Evolutionary conservation across 2,113 vertebrate species (phyloP), one percentile per base, ranked within the genome.

Genomic region (Hypomesus transpacificus): DNA sequence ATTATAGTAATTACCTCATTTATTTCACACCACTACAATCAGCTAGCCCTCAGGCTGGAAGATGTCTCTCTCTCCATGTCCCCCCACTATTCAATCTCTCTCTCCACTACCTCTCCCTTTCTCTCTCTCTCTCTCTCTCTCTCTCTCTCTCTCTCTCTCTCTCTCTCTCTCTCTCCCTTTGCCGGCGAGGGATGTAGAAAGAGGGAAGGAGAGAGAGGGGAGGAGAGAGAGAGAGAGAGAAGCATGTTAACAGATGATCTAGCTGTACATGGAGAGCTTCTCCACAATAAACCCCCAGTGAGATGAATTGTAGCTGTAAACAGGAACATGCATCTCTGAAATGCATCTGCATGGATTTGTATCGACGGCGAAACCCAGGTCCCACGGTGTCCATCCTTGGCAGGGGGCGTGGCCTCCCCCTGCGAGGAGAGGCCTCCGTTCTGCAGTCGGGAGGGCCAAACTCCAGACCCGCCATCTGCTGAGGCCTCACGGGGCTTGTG

Each of bases 261-360:
- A 89, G 84, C 80, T 64, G 34, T 83, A 67, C 70, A 78, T 9
- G 39, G 39, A 74, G 70, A 61, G 75, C 81, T 71, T 70, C 51
- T 2, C 75, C 59, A 76, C 70, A 73, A 74, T 82, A 74, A 56
- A 74, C 80, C 86, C 84, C 86, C 72, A 17, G 70, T 73, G 85
- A 78, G 85, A 75, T 79, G 79, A 87, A 87, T 87, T 78, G 88
- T 85, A 75, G 82, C 79, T 68, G 82, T 86, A 88, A 88, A 88
- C 84, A 86, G 79, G 84, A 75, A 74, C 86, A 78, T 79, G 82
- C 84, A 86, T 89, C 88, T 90, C 86, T 84, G 89, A 80, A 87
- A 87, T 82, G 83, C 80, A 90, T 89, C 87, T 89, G 83, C 88
- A 90, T 87, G 86, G 75, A 81, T 86, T 86, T 85, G 80, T 84